A percentile compares a stretch with the other conserved stretches of the same genome.
Conservation (phyloP, 1,140 invertebrate species). For the Arion vulgaris region DNA sequence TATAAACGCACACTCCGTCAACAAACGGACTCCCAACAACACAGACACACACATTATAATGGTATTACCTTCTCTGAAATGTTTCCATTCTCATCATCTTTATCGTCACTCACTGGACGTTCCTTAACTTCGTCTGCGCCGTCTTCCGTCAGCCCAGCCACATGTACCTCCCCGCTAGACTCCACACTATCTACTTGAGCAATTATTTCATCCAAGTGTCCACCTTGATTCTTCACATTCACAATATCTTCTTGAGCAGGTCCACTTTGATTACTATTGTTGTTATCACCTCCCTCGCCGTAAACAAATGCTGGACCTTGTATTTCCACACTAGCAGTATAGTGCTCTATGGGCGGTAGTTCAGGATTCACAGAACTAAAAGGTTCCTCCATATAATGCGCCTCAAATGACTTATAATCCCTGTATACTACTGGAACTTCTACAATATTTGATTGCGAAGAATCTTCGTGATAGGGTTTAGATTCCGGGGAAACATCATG, state of each 20-base stretch:
- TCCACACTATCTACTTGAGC: background rate
- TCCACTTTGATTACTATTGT: background rate
- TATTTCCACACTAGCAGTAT: background rate
- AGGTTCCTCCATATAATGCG: constrained; percentile 29
- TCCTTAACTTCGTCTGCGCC: background rate
- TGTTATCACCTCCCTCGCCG: background rate
- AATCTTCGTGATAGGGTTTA: background rate
- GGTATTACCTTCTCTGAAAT: background rate
- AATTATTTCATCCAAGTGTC: background rate
- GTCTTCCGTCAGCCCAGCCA: background rate
- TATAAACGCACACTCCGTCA: too few species aligned
- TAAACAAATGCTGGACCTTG: background rate
- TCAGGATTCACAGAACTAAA: constrained; percentile 12
- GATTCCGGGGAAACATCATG: background rate
- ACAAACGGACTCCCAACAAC: too few species aligned
- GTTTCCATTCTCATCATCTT: constrained; percentile 6
- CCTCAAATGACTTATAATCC: constrained; percentile 15
- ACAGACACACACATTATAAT: background rate
- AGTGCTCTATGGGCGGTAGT: constrained; percentile 11
- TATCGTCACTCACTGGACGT: background rate
- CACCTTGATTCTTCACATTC: background rate
- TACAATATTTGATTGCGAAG: background rate
- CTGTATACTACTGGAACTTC: constrained; percentile 33
- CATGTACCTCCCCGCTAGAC: background rate
- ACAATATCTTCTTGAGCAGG: background rate